A percentile compares a stretch with the other conserved stretches of the same genome.
phyloP scores from a whole-genome alignment of 2,113 vertebrate species.

The Phainopepla nitens region DNA sequence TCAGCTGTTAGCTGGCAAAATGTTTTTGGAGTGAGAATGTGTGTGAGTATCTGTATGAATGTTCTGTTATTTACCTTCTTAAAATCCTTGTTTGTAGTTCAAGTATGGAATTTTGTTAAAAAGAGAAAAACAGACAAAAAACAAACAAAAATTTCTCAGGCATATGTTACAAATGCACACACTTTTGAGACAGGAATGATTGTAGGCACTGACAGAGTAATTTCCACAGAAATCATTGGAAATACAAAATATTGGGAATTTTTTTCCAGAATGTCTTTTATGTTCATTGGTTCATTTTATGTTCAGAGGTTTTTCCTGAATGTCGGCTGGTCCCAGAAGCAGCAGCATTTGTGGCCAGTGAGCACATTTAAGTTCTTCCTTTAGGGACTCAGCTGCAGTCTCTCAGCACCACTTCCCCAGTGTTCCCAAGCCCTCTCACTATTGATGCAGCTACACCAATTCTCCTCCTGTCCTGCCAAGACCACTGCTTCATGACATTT shows the following conservation, averaged over 20 bases:
- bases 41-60: background rate
- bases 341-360: background rate
- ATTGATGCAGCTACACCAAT: background rate
- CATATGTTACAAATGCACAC: background rate
- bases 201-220: background rate
- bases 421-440: background rate
- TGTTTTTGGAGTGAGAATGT: background rate
- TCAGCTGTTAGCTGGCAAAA: background rate
- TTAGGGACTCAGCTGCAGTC: background rate
- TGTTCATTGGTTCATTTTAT: too few species aligned
- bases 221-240: background rate
- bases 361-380: background rate
- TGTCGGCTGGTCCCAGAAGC: background rate
- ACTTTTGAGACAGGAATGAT: background rate
- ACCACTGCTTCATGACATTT: background rate
- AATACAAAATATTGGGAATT: background rate
- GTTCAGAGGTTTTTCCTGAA: background rate
- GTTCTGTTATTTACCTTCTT: background rate
- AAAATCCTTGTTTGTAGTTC: background rate
- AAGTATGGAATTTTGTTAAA: background rate
- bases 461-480: background rate
- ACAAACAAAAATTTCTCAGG: background rate
- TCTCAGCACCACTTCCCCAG: background rate
- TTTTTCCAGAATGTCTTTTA: background rate
- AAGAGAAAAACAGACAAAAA: background rate